phyloP scores from a whole-genome alignment of 1,140 invertebrate species.

The Helicoverpa armigera region DNA sequence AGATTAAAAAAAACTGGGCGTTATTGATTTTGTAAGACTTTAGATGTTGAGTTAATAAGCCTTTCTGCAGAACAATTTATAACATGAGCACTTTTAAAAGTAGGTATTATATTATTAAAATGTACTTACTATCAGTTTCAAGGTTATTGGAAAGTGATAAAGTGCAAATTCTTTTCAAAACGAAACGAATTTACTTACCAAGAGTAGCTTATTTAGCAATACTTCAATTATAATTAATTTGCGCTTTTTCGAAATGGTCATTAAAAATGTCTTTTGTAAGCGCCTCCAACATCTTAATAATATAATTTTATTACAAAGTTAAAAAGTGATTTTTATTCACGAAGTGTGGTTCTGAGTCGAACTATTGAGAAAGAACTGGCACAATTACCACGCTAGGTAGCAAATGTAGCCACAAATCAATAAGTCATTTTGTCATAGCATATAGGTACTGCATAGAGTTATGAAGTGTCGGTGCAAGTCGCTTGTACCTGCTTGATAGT shows the following conservation, averaged over 20 bases:
- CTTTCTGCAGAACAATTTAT: not conserved
- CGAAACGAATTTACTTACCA: not conserved
- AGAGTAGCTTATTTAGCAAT: conserved; percentile 30
- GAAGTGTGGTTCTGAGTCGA: not conserved
- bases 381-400: no score
- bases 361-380: not conserved
- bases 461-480: no score
- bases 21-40: conserved; percentile 1
- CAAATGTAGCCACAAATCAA: no score
- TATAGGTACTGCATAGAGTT: no score
- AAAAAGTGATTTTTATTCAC: no score
- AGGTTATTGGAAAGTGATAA: conserved; percentile 6
- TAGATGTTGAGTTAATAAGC: not conserved
- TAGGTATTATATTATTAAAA: not conserved
- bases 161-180: conserved; percentile 16
- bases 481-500: no score
- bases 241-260: conserved; percentile 25
- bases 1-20: not conserved
- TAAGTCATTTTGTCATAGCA: no score
- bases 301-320: conserved; percentile 7
- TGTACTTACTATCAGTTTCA: conserved; percentile 10
- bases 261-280: conserved; percentile 29
- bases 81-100: no score
- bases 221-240: conserved; percentile 19
- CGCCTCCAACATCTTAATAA: not conserved